phyloP scores from a whole-genome alignment of 2,113 vertebrate species.

The Phaetusa simplex region DNA sequence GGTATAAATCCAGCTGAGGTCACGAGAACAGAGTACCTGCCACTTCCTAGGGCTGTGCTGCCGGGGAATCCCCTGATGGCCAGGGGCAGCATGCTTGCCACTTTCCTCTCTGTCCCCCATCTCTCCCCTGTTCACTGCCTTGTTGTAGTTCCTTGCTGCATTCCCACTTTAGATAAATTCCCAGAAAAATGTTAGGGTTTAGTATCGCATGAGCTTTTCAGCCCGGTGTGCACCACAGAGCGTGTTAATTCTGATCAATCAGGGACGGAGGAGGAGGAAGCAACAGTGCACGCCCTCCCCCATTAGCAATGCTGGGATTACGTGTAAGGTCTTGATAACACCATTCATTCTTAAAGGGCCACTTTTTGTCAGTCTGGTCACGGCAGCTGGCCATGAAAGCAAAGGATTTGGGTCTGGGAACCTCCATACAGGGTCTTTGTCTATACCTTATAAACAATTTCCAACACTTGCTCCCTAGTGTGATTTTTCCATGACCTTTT shows the following conservation, averaged over 20 bases:
- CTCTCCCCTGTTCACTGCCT: background rate
- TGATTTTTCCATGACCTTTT: background rate
- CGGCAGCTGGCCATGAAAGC: background rate
- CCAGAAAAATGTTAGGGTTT: background rate
- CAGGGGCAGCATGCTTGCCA: background rate
- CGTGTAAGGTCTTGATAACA: background rate
- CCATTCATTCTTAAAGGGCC: background rate
- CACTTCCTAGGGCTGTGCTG: background rate
- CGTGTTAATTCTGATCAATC: background rate
- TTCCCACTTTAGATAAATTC: background rate
- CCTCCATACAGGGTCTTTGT: background rate
- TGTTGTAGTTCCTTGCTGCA: background rate
- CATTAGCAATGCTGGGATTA: background rate
- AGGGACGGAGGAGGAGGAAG: background rate
- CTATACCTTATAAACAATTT: background rate
- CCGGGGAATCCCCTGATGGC: background rate
- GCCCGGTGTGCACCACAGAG: background rate
- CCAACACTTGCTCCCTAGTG: background rate
- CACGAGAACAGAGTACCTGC: background rate
- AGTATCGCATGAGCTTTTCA: background rate
- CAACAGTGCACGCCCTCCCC: background rate
- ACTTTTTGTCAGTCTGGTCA: slow-evolving; percentile 17
- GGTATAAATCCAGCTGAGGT: background rate
- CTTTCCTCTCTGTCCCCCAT: background rate
- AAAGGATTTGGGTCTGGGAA: slow-evolving; percentile 1